Evolutionary conservation across 2,888 invertebrate genomes (phyloP).

Genomic region (Eremobia ochroleuca): DNA sequence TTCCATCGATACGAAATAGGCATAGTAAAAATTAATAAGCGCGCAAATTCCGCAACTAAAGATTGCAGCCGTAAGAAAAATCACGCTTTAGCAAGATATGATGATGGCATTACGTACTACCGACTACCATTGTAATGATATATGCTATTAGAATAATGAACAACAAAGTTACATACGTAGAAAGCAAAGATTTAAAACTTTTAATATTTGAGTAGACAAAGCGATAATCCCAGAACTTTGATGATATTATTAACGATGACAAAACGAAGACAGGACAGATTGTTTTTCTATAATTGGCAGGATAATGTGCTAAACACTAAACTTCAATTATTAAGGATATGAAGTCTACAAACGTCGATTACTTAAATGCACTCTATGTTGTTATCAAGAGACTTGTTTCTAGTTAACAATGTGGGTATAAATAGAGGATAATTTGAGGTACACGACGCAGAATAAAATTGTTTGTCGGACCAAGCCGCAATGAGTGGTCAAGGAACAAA

Average conservation of each 20-base stretch:
- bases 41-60: neutral
- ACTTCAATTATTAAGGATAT: neutral
- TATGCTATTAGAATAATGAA: neutral
- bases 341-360: neutral
- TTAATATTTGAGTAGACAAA: neutral
- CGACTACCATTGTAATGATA: neutral
- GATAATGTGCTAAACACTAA: neutral
- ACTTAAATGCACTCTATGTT: neutral
- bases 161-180: neutral
- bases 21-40: neutral
- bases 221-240: neutral
- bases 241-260: neutral
- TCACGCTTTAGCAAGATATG: neutral
- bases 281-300: neutral
- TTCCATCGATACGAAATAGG: neutral
- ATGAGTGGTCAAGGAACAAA: constrained; percentile 45
- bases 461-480: constrained; percentile 28
- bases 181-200: neutral
- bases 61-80: neutral
- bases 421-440: constrained; percentile 40
- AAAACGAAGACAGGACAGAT: neutral
- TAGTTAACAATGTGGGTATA: constrained; percentile 23
- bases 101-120: neutral
- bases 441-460: constrained; percentile 40
- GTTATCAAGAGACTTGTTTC: constrained; percentile 18